Conservation (phyloP, 2,113 vertebrate genomes). For the Dermatemys mawii region DNA sequence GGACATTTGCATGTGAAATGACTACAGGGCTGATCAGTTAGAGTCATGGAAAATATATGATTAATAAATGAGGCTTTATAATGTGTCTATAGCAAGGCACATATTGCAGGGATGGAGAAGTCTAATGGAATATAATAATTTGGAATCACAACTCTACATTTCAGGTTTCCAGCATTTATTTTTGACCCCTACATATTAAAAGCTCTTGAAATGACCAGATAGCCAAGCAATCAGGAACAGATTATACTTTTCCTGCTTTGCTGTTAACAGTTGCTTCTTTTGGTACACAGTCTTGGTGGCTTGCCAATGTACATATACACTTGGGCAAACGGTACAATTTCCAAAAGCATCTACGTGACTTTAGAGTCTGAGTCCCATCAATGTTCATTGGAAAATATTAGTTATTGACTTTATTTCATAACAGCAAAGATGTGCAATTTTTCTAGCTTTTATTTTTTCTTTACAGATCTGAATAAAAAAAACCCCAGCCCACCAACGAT, state of each 20-base stretch:
- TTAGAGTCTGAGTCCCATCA: not conserved
- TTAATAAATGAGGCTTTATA: accelerated
- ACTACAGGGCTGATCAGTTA: accelerated
- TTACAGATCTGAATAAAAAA: not conserved
- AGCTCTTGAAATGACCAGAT: accelerated
- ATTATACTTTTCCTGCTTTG: not conserved
- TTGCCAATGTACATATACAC: accelerated
- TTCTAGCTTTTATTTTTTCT: not conserved
- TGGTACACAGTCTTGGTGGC: not conserved
- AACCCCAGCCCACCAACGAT: not conserved
- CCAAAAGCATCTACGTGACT: not conserved
- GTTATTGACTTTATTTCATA: not conserved
- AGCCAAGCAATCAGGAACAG: not conserved
- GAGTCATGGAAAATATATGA: not conserved
- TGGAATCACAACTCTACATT: accelerated
- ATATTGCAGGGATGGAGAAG: not conserved
- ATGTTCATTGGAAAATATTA: not conserved
- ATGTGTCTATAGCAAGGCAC: accelerated
- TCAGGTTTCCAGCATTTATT: not conserved
- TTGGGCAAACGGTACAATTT: not conserved
- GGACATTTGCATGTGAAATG: not conserved
- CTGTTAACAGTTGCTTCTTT: not conserved
- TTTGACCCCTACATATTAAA: not conserved
- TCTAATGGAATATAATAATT: not conserved
- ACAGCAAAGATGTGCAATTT: not conserved